Evolutionary conservation across 1,140 invertebrate genomes (phyloP).

Genomic region (Copidosoma floridanum): DNA sequence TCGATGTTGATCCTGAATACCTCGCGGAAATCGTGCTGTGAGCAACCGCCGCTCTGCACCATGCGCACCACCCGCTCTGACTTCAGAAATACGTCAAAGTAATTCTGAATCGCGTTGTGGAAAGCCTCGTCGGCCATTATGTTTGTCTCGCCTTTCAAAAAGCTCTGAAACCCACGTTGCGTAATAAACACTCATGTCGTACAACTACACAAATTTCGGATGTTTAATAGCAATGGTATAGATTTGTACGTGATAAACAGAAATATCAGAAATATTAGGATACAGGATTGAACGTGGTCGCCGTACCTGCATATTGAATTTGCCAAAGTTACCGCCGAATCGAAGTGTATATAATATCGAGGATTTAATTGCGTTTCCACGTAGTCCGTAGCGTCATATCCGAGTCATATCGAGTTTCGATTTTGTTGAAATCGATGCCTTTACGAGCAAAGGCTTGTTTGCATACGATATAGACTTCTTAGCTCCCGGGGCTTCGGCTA

Average conservation of each 20-base stretch:
- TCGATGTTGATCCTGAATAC: constrained; percentile 98
- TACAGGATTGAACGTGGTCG: too few relatives aligned
- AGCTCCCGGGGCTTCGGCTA: constrained; percentile 8
- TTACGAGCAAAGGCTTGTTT: constrained; percentile 1
- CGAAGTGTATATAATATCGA: too few relatives aligned
- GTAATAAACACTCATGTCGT: background rate
- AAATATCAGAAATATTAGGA: too few relatives aligned
- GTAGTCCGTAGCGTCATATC: too few relatives aligned
- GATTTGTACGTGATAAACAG: too few relatives aligned
- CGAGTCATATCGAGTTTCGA: too few relatives aligned
- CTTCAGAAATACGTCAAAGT: constrained; percentile 95
- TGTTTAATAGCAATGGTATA: too few relatives aligned
- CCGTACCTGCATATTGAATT: too few relatives aligned
- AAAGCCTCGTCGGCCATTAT: constrained; percentile 99
- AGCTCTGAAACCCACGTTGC: constrained; percentile 64
- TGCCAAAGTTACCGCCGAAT: too few relatives aligned
- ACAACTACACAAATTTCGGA: too few relatives aligned
- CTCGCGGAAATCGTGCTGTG: constrained; percentile 97
- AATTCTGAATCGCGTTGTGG: constrained; percentile 97
- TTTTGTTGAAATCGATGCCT: constrained; percentile 8
- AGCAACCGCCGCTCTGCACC: constrained; percentile 96
- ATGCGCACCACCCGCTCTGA: constrained; percentile 93
- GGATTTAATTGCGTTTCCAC: too few relatives aligned
- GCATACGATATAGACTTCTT: constrained; percentile 11
- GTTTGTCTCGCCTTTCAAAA: constrained; percentile 92